These are phyloP conservation scores for Nephrotoma appendiculata DNA, from an alignment of 2,888 invertebrate species.

Conservation along the genomic window DNA sequence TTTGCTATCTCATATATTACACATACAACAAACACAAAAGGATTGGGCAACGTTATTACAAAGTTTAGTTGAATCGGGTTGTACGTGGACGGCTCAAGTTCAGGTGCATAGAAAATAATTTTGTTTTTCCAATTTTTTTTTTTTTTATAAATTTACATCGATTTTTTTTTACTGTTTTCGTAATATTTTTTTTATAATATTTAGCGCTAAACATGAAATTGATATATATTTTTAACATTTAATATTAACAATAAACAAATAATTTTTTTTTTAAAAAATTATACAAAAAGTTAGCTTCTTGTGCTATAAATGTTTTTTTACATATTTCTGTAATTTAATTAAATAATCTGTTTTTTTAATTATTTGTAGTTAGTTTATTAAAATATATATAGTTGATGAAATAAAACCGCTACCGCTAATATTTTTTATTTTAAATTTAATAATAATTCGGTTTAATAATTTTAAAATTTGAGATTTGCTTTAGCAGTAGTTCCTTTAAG, in stretches of 20 bases:
- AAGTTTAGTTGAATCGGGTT: slow-evolving; percentile 71
- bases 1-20: not conserved
- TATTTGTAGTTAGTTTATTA: not conserved
- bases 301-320: not conserved
- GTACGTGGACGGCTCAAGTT: slow-evolving; percentile 66
- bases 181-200: not conserved
- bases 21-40: slow-evolving; percentile 35
- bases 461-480: not conserved
- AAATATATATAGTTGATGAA: not conserved
- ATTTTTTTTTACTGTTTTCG: slow-evolving; percentile 11
- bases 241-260: not conserved
- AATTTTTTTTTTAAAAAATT: not conserved
- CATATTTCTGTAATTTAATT: not conserved
- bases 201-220: not conserved
- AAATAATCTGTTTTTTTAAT: not conserved
- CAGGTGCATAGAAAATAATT: slow-evolving; percentile 40
- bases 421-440: not conserved
- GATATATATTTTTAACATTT: slow-evolving; percentile 1
- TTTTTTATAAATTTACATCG: not conserved
- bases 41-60: slow-evolving; percentile 78
- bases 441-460: not conserved
- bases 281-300: not conserved
- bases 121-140: not conserved
- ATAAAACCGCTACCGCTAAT: not conserved
- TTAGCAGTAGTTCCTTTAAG: not conserved